A percentile compares a stretch with the other conserved stretches of the same genome.
Evolutionary conservation across 2,113 vertebrate genomes (phyloP).

Genomic region (Coryphaenoides rupestris): DNA sequence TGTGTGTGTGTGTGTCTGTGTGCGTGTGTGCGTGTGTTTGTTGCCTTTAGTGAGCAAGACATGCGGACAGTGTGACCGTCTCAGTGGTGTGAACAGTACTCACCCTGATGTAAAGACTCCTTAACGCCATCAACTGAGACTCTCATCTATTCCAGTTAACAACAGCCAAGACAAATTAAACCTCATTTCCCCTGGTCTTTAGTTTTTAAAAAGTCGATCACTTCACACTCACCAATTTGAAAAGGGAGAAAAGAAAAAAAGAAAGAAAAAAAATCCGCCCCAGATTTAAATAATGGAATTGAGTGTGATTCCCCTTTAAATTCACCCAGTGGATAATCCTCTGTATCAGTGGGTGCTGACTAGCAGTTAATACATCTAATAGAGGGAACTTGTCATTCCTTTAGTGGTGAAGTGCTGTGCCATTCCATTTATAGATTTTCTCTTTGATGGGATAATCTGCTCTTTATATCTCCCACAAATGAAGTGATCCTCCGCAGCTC

Average conservation of each 20-base stretch:
- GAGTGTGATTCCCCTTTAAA: slow-evolving; percentile 16
- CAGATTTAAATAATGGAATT: slow-evolving; percentile 21
- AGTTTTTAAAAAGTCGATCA: slow-evolving; percentile 4
- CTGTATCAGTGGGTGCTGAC: slow-evolving; percentile 26
- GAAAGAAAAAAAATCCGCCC: slow-evolving; percentile 21
- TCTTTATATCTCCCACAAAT: slow-evolving; percentile 71
- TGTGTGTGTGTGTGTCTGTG: too few species aligned
- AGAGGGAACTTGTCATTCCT: slow-evolving; percentile 61
- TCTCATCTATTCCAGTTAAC: background rate
- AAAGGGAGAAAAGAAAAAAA: too few species aligned
- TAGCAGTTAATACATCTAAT: slow-evolving; percentile 44
- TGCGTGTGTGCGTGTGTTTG: too few species aligned
- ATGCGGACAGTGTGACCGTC: too few species aligned
- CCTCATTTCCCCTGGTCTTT: slow-evolving; percentile 11
- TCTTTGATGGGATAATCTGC: slow-evolving; percentile 74
- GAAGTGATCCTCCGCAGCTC: slow-evolving; percentile 65
- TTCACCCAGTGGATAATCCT: slow-evolving; percentile 20
- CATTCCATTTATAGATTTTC: slow-evolving; percentile 76
- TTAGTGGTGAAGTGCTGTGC: slow-evolving; percentile 50
- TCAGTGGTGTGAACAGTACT: too few species aligned
- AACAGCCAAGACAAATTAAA: background rate
- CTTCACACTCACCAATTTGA: slow-evolving; percentile 29
- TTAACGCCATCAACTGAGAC: too few species aligned
- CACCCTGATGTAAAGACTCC: too few species aligned
- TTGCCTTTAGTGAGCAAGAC: too few species aligned